Conservation (phyloP, 2,113 vertebrate species). For the Harpagus bidentatus region DNA sequence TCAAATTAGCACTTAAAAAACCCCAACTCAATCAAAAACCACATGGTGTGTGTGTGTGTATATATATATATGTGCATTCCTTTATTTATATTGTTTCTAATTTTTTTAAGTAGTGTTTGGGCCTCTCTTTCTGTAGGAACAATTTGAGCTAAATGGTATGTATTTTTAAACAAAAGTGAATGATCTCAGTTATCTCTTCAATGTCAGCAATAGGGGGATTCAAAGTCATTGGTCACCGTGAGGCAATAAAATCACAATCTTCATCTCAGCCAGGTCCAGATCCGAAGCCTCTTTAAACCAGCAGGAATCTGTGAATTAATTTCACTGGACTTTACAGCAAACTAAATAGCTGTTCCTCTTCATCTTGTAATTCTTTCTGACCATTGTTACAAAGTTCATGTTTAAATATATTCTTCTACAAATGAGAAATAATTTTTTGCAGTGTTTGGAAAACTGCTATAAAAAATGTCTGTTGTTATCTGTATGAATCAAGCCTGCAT, state of each 20-base stretch:
- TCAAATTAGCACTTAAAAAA: neutral
- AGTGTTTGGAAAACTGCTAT: neutral
- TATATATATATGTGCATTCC: neutral
- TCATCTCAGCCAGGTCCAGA: neutral
- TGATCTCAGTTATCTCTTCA: neutral
- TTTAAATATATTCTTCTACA: neutral
- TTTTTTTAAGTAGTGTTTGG: neutral
- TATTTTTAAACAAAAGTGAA: neutral
- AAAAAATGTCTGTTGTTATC: neutral
- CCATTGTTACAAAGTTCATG: neutral
- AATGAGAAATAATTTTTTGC: neutral
- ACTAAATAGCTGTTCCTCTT: neutral
- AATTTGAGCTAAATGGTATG: neutral
- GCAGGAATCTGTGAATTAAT: neutral
- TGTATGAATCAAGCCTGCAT: neutral
- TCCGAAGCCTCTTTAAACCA: neutral
- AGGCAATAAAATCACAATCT: neutral
- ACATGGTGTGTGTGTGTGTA: fast-evolving
- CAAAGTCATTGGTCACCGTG: neutral
- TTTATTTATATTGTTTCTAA: neutral
- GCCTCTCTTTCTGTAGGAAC: neutral
- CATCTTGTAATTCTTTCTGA: neutral
- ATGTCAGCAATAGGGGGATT: neutral
- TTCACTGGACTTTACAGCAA: neutral
- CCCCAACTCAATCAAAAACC: neutral